phyloP scores from a whole-genome alignment of 2,888 invertebrate genomes.

The Nudaria mundana region DNA sequence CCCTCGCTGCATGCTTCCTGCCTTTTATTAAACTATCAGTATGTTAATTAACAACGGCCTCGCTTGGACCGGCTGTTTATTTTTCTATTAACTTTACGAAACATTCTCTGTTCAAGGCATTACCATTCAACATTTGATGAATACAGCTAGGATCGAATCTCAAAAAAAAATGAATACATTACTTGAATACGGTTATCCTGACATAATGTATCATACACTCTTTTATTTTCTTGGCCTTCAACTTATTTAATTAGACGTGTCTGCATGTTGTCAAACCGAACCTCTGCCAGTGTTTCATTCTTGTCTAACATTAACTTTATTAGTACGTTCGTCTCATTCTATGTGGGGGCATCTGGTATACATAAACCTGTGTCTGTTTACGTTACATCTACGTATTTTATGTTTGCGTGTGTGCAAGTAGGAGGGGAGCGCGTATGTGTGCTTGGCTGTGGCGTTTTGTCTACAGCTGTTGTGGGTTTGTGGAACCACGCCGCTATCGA shows the following conservation, averaged over 20 bases:
- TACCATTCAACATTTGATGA: slow-evolving; percentile 33
- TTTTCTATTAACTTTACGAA: slow-evolving; percentile 68
- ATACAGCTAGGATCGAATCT: slow-evolving; percentile 26
- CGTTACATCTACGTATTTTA: slow-evolving; percentile 55
- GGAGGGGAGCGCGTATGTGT: slow-evolving; percentile 72
- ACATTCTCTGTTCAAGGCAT: slow-evolving; percentile 56
- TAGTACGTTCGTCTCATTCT: slow-evolving; percentile 65
- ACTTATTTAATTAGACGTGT: slow-evolving; percentile 74
- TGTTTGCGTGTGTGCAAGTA: slow-evolving; percentile 48
- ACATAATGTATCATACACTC: slow-evolving; percentile 43
- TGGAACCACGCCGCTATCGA: slow-evolving; percentile 61
- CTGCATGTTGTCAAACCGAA: slow-evolving; percentile 67
- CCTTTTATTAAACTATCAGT: slow-evolving; percentile 80
- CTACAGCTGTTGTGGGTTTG: slow-evolving; percentile 77
- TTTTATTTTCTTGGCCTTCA: slow-evolving; percentile 73
- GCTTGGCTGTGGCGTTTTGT: slow-evolving; percentile 58
- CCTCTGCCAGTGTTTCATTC: slow-evolving; percentile 52
- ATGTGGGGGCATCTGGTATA: slow-evolving; percentile 76
- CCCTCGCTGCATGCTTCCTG: slow-evolving; percentile 77
- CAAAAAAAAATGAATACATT: slow-evolving; percentile 6
- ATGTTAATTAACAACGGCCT: slow-evolving; percentile 80
- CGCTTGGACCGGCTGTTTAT: slow-evolving; percentile 65
- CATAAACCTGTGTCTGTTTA: slow-evolving; percentile 77
- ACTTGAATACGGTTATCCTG: slow-evolving; percentile 23
- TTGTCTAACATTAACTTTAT: slow-evolving; percentile 51